These are phyloP conservation scores for Megaceryle torquata DNA, from an alignment of 2,113 vertebrate genomes.

Conservation along the genomic window DNA sequence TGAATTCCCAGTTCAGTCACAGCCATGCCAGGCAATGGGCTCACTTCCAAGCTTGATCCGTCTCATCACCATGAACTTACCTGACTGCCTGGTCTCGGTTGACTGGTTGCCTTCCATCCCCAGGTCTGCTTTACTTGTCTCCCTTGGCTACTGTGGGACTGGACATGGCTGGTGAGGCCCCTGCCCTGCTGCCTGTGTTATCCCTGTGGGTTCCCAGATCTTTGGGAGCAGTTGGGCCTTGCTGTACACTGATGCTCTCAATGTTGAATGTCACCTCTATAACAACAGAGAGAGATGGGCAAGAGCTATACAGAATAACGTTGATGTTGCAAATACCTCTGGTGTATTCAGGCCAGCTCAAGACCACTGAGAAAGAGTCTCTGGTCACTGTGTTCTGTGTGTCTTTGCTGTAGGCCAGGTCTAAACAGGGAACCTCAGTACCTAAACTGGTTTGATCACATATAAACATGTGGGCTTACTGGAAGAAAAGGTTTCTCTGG, in stretches of 20 bases:
- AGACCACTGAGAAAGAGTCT: background rate
- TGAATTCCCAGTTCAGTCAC: background rate
- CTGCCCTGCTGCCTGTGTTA: background rate
- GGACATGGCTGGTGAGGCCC: background rate
- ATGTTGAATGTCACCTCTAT: background rate
- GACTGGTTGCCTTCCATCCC: background rate
- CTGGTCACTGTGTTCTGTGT: background rate
- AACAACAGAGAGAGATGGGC: background rate
- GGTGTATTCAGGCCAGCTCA: background rate
- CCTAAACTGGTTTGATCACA: background rate
- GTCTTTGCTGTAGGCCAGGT: background rate
- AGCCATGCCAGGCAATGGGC: background rate
- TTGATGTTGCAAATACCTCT: background rate
- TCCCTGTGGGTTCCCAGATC: background rate
- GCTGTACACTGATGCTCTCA: background rate
- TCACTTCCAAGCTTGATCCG: background rate
- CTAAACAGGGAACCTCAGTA: background rate
- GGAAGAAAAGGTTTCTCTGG: background rate
- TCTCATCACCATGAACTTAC: background rate
- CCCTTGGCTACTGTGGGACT: background rate
- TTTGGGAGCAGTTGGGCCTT: background rate
- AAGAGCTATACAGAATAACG: background rate
- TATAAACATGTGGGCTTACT: background rate
- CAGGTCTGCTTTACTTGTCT: background rate
- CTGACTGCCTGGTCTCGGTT: background rate